Evolutionary conservation across 2,888 invertebrate genomes (phyloP).

Genomic region (Cremastobaeus sp.): DNA sequence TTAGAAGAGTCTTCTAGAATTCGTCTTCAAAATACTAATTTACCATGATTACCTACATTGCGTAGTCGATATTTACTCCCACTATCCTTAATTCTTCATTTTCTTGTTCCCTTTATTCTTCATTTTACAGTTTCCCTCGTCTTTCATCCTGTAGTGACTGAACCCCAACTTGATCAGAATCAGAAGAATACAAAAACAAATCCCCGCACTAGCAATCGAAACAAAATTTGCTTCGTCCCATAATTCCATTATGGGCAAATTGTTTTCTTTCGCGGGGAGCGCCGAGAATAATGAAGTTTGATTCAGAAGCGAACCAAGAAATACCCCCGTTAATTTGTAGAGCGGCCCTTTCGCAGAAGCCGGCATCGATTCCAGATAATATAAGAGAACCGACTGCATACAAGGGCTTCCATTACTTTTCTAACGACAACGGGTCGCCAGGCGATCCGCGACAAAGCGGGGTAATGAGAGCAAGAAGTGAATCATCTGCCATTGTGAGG

Average conservation of each 20-base stretch:
- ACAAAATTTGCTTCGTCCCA: constrained; percentile 26
- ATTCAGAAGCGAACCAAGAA: constrained; percentile 65
- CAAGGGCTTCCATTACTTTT: constrained; percentile 77
- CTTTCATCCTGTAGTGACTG: too few species aligned
- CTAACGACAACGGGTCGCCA: constrained; percentile 76
- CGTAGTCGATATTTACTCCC: too few species aligned
- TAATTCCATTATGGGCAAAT: constrained; percentile 43
- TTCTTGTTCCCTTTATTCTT: background rate
- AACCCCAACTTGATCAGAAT: too few species aligned
- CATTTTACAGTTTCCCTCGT: background rate
- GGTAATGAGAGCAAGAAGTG: constrained; percentile 78
- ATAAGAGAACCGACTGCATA: constrained; percentile 71
- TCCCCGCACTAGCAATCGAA: background rate
- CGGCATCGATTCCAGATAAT: constrained; percentile 72
- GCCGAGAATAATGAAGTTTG: constrained; percentile 67
- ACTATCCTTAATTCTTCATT: too few species aligned
- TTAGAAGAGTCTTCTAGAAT: too few species aligned
- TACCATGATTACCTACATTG: too few species aligned
- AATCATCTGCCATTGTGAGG: constrained; percentile 78
- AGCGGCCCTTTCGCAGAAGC: constrained; percentile 58
- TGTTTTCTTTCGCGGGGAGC: constrained; percentile 45
- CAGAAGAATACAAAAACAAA: background rate
- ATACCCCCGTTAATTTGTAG: constrained; percentile 75
- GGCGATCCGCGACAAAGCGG: constrained; percentile 75
- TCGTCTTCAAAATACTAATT: too few species aligned